These are phyloP conservation scores for Bradynema listronoti DNA, from an alignment of 1,140 invertebrate species.

Conservation along the genomic window DNA sequence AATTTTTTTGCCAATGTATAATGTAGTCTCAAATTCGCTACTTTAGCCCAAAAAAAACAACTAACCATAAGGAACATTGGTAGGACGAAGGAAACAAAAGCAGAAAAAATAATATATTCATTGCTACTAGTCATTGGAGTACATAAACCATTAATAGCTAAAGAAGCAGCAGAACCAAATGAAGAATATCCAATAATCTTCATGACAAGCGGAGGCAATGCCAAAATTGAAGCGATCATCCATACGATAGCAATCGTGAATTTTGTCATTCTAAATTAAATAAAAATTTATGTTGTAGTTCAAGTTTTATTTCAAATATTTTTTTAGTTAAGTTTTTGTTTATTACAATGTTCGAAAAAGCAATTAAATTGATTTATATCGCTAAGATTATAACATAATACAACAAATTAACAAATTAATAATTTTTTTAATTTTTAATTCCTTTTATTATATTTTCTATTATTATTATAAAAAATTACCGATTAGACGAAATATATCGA, in stretches of 20 bases:
- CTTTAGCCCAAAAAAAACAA: no score
- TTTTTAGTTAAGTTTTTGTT: no score
- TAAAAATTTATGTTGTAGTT: no score
- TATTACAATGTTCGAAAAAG: no score
- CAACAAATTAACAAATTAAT: no score
- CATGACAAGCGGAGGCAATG: conserved; percentile 41
- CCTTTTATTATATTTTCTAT: background rate
- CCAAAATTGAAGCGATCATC: conserved; percentile 43
- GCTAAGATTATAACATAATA: no score
- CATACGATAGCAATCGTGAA: conserved; percentile 51
- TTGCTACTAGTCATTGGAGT: conserved; percentile 43
- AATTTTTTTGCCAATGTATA: no score
- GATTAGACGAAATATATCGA: conserved; percentile 51
- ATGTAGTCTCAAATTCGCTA: no score
- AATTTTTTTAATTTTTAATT: no score
- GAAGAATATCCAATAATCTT: no score
- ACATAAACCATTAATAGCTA: conserved; percentile 22
- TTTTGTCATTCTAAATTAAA: conserved; percentile 46
- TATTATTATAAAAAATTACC: conserved; percentile 16
- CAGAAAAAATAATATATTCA: conserved; percentile 55
- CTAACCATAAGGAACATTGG: conserved; percentile 51
- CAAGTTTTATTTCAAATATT: no score
- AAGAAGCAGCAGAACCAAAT: conserved; percentile 9
- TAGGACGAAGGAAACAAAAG: conserved; percentile 49
- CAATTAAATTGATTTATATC: conserved; percentile 1